Evolutionary conservation across 2,888 invertebrate genomes (phyloP), one percentile per base, ranked within the genome.

Genomic region (Lottia scabra): DNA sequence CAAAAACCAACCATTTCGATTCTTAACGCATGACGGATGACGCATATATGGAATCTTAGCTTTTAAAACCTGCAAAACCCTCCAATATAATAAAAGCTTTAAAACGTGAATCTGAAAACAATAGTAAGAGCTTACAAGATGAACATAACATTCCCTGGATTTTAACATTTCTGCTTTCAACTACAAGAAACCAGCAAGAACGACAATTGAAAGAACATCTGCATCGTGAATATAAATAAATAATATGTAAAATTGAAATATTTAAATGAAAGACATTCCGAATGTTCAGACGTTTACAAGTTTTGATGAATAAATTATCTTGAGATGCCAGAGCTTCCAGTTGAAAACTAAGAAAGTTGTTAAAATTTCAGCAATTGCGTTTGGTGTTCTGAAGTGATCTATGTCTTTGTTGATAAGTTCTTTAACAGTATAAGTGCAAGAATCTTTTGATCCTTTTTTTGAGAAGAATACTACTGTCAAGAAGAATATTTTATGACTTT

Each of bases 391-490:
- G 12, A 23, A 23, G 56, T 56, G 56, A 56, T 56, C 56, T 56
- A 56, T 56, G 56, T 56, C 56, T 56, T 56, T 56, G 56, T 56
- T 56, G 56, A 56, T 56, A 56, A 56, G 56, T 23, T 56, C 56
- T 56, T 56, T 56, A 56, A 56, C 56, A 56, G 56, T 56, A 13
- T 56, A 56, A 56, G 56, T 56, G 56, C 56, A 56, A 56, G 23
- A 56, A 56, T 56, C 23, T 23, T 56, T 56, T 56, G 56, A 56
- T 56, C 56, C 56, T 56, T 56, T 56, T 56, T 56, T 56, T 56
- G 4, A 19, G 56, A 56, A 56, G 19, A 56, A 56, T 56, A 56
- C 56, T 56, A 56, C 12, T 23, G 56, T 56, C 56, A 56, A 10
- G 19, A 19, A 10, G 56, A 56, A 56, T 56, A 23, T 2, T 56